phyloP scores from a whole-genome alignment of 2,888 invertebrate species.

The Chymomyza procnemis region DNA sequence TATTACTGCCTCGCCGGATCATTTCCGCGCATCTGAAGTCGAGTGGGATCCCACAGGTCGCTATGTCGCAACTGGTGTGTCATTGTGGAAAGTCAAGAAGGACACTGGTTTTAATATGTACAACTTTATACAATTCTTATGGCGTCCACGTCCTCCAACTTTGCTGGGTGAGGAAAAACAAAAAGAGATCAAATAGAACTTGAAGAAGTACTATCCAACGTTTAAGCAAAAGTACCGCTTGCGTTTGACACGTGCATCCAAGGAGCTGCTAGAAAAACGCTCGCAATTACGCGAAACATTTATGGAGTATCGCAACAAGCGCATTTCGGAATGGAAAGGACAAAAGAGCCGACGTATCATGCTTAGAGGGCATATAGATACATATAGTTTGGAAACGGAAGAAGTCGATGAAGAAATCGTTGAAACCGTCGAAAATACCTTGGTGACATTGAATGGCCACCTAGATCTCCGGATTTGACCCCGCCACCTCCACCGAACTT shows the following conservation, averaged over 20 bases:
- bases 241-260: slow-evolving; percentile 93
- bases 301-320: slow-evolving; percentile 87
- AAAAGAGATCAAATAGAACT: slow-evolving; percentile 96
- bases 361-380: slow-evolving; percentile 94
- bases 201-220: slow-evolving; percentile 97
- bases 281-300: slow-evolving; percentile 92
- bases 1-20: slow-evolving; percentile 95
- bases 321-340: slow-evolving; percentile 86
- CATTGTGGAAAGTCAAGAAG: slow-evolving; percentile 96
- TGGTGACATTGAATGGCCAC: no score
- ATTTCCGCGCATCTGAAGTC: slow-evolving; percentile 94
- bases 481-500: no score
- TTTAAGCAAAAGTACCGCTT: slow-evolving; percentile 98
- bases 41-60: slow-evolving; percentile 99
- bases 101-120: slow-evolving; percentile 96
- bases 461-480: no score
- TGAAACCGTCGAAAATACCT: no score
- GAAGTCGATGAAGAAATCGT: slow-evolving; percentile 96
- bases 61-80: slow-evolving; percentile 96
- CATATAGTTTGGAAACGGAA: slow-evolving; percentile 94
- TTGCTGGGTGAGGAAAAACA: slow-evolving; percentile 90
- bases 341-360: slow-evolving; percentile 90
- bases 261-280: slow-evolving; percentile 95
- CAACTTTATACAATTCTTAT: slow-evolving; percentile 96
- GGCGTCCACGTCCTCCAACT: slow-evolving; percentile 96